These are phyloP conservation scores for Gallirallus australis DNA, from an alignment of 2,797 vertebrate genomes.

Conservation along the genomic window DNA sequence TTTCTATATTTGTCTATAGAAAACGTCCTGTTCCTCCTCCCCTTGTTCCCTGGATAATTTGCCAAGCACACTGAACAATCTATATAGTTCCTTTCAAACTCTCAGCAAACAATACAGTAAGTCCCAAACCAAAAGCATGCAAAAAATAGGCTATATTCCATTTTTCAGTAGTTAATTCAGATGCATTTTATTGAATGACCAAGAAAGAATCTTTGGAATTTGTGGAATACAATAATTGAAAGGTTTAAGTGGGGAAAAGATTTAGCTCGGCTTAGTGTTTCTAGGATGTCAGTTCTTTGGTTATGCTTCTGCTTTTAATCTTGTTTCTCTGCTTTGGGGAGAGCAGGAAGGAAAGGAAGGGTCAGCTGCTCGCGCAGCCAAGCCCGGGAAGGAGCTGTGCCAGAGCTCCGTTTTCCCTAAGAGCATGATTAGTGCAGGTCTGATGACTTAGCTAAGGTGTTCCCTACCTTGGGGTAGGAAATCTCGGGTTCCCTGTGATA, in stretches of 20 bases:
- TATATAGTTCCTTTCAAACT: constrained; percentile 3
- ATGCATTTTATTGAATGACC: constrained; percentile 41
- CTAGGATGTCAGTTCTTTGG: constrained; percentile 58
- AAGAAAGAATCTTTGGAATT: constrained; percentile 51
- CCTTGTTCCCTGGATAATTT: background rate
- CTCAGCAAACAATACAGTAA: constrained; percentile 20
- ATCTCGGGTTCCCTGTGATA: background rate
- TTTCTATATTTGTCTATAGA: constrained; percentile 14
- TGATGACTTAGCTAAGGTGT: background rate
- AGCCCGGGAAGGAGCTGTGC: constrained; percentile 11
- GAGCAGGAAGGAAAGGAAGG: constrained; percentile 55
- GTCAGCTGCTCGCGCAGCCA: background rate
- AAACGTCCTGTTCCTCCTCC: constrained; percentile 19
- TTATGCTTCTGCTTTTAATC: constrained; percentile 74
- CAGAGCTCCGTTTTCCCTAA: background rate
- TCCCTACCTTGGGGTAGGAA: constrained; percentile 3
- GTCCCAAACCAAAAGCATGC: background rate
- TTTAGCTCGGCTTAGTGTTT: constrained; percentile 58
- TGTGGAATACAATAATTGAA: constrained; percentile 55
- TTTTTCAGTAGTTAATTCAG: constrained; percentile 45
- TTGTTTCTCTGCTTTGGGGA: constrained; percentile 48
- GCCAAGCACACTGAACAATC: background rate
- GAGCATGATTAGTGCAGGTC: background rate
- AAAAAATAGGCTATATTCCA: background rate
- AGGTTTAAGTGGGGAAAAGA: constrained; percentile 55